Conservation (phyloP, 2,113 vertebrate species). For the Hemiscyllium ocellatum region DNA sequence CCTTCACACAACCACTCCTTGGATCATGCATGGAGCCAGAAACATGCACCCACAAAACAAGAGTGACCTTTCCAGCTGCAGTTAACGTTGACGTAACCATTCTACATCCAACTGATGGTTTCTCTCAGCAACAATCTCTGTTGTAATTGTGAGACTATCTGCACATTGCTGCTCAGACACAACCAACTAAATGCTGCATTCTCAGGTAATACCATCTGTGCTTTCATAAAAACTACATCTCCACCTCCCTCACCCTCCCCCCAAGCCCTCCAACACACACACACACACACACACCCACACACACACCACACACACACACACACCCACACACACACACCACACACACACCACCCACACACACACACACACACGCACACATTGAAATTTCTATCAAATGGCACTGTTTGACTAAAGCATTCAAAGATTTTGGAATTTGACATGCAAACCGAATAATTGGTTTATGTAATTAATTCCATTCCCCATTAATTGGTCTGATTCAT, state of each 20-base stretch:
- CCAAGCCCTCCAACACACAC: too few relatives aligned
- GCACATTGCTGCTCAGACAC: neutral
- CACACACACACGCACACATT: too few relatives aligned
- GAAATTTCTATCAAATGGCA: neutral
- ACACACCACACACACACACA: too few relatives aligned
- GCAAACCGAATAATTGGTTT: neutral
- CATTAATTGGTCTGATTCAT: neutral
- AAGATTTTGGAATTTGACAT: neutral
- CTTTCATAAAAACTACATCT: neutral
- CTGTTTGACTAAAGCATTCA: neutral
- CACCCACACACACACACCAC: too few relatives aligned
- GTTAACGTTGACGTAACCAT: neutral
- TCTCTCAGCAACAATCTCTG: neutral
- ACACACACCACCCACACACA: too few relatives aligned
- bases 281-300: too few relatives aligned
- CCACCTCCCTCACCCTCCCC: too few relatives aligned
- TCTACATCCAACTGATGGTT: neutral
- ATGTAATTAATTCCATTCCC: neutral
- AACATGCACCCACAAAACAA: neutral
- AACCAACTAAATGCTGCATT: neutral
- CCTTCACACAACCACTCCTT: neutral
- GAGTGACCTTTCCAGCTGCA: neutral
- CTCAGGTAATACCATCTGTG: neutral
- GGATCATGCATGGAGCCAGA: neutral
- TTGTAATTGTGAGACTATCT: neutral